phyloP scores from a whole-genome alignment of 2,888 invertebrate genomes.

The Urechis unicinctus region DNA sequence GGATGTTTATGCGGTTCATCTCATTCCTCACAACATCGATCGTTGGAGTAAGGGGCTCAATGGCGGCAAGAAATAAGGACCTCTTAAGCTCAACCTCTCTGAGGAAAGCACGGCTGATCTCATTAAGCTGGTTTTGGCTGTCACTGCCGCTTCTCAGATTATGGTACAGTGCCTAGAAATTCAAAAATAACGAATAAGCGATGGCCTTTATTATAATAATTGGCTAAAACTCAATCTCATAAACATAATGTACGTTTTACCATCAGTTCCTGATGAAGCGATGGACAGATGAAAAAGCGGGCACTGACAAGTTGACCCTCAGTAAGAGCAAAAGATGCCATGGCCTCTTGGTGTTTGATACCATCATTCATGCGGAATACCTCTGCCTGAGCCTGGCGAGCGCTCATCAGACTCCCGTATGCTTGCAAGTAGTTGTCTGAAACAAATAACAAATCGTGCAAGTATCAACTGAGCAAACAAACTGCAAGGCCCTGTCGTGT shows the following conservation, averaged over 20 bases:
- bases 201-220: too few species aligned
- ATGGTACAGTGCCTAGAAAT: too few species aligned
- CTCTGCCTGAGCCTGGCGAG: not conserved
- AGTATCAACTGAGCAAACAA: too few species aligned
- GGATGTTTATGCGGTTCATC: not conserved
- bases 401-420: not conserved
- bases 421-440: slow-evolving; percentile 8
- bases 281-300: not conserved
- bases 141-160: not conserved
- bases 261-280: not conserved
- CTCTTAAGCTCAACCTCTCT: not conserved
- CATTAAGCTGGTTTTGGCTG: not conserved
- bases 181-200: too few species aligned
- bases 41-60: not conserved
- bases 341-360: not conserved
- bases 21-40: not conserved
- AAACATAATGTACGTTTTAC: too few species aligned
- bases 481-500: too few species aligned
- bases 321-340: not conserved
- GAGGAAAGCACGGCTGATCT: not conserved
- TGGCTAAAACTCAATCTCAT: too few species aligned
- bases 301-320: not conserved
- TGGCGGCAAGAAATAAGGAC: not conserved
- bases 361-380: not conserved
- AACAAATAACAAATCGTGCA: not conserved